Evolutionary conservation across 2,888 invertebrate species (phyloP), one percentile per base, ranked within the genome.

Genomic region (Neelides folsomi): DNA sequence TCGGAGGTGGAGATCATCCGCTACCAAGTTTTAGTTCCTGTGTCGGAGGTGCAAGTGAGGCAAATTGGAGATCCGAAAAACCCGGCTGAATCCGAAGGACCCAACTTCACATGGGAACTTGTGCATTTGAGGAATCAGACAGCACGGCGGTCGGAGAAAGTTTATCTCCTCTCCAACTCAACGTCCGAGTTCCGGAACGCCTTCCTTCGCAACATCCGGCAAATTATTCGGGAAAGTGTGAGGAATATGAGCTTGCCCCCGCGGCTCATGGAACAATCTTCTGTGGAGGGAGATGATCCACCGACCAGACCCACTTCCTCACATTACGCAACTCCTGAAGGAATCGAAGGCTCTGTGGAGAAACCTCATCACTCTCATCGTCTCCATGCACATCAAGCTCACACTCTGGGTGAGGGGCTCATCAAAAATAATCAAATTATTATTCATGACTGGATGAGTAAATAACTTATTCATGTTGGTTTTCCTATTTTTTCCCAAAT

Each of bases 131-230:
- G 92, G 67, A 92, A 88, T 70, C 93, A 93, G 73, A 77, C 89
- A 64, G 92, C 94, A 69, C 80, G 92, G 57, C 81, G 94, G 65
- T 89, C 92, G 7, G 94, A 95, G 73, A 93, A 93, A 73, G 86
- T 93, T 64, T 95, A 95, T 71, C 92, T 94, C 65, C 78, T 95
- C 56, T 93, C 93, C 47, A 94, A 94, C 74, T 88, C 62, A 8
- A 93, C 94, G 49, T 84, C 85, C 54, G 94, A 94, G 71, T 94
- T 94, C 74, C 83, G 94, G 65, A 92, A 93, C 73, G 93, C 93
- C 63, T 95, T 95, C 78, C 77, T 95, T 68, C 90, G 92, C 74
- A 94, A 93, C 54, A 94, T 95, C 67, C 79, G 95, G 51, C 94
- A 94, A 74, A 94, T 94, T 63, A 95, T 95, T 67, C 81, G 94